Evolutionary conservation across 1,140 invertebrate species (phyloP), one percentile per base, ranked within the genome.

Genomic region (Potamilus streckersoni): DNA sequence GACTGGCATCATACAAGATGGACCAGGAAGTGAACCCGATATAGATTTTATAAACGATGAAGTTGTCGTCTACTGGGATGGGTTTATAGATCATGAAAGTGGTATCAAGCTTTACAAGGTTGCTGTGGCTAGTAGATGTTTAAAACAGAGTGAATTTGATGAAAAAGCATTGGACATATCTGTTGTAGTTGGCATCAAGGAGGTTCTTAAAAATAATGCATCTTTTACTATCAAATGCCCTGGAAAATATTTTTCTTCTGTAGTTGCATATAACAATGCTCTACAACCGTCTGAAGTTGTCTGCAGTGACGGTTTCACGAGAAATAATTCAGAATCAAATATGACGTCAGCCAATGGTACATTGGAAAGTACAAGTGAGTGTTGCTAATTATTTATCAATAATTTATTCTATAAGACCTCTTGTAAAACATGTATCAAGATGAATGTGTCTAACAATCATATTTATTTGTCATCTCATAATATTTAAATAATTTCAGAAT

Each of bases 71-170:
- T 58, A 74, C 64, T 82, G 81, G 81, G 66, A 78, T 31, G 83
- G 83, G 6, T 84, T 83, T 70, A 70, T 77, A 31, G 83, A 84
- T 65, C 79, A 77, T 56, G 83, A 84, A 73, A 82, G 81, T 74
- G 81, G 80, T 14, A 80, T 84, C 27, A 65, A 68, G n/a, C 27
- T 79, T 19, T 83, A 80, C 69, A 67, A 61, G 0, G 77, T 82
- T 19, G 76, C 64, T 19, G 13, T 83, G 58, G 65, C 70, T 19
- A 12, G 56, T 16, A 66, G 23, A 20, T 83, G 82, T 68, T 12
- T 80, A 16, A 61, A 62, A 49, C 64, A 60, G 19, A 19, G 69
- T 16, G 73, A 82, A 56, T 27, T 78, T 6, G 58, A 66, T 16
- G 12, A 59, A 2, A 27, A n/a, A 2, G 56, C 60, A 6, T 23